Conservation (phyloP, 2,888 invertebrate genomes). For the Kryphioiulus occultus region DNA sequence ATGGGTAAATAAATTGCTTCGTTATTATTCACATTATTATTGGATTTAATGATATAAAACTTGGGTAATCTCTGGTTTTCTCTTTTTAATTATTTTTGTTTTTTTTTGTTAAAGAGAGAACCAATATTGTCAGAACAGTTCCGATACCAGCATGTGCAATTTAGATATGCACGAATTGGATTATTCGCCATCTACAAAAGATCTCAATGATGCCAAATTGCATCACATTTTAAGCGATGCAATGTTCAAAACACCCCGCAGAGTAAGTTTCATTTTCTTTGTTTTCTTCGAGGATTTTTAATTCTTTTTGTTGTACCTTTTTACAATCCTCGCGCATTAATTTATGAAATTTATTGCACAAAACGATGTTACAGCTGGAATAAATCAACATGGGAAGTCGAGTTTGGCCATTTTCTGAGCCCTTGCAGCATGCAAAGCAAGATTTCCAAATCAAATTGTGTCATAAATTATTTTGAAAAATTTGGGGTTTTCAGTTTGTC, state of each 20-base stretch:
- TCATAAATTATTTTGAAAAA: too few relatives aligned
- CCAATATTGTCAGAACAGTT: slow-evolving; percentile 8
- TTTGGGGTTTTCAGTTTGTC: too few relatives aligned
- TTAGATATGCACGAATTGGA: slow-evolving; percentile 93
- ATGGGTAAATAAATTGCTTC: neutral
- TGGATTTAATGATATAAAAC: neutral
- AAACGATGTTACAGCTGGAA: too few relatives aligned
- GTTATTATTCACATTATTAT: too few relatives aligned
- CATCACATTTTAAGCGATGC: slow-evolving; percentile 77
- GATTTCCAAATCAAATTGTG: too few relatives aligned
- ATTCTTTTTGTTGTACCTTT: too few relatives aligned
- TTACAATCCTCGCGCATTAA: neutral
- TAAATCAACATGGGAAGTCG: too few relatives aligned
- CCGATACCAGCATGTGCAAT: slow-evolving; percentile 60
- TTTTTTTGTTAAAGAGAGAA: neutral
- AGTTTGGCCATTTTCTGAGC: too few relatives aligned
- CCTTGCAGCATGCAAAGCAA: too few relatives aligned
- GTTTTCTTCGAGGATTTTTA: too few relatives aligned
- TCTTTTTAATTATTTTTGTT: neutral
- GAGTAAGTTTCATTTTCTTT: too few relatives aligned
- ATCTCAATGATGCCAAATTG: slow-evolving; percentile 90
- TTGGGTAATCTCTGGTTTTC: neutral
- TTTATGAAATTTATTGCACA: too few relatives aligned
- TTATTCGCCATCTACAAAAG: slow-evolving; percentile 90
- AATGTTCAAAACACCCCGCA: slow-evolving; percentile 73